Base-by-base conservation (phyloP, 2,888 invertebrate species). In the Agriopis aurantiaria region DNA sequence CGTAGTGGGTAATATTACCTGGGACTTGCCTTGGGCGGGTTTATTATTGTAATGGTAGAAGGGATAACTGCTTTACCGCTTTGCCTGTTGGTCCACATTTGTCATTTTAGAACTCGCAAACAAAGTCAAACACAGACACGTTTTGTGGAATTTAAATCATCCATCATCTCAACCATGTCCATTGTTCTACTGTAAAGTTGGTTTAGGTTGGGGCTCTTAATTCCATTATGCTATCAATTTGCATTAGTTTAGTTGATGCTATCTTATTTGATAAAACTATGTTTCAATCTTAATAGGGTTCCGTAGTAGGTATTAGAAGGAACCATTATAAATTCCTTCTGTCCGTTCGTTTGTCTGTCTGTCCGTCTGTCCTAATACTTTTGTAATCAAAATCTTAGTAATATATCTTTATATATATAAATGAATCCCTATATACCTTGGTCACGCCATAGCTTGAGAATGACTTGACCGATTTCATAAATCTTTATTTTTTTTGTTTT, bases 71-170 rank as follows among this genome's bases (percentile, higher is more conserved):
- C 43, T 51, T 63, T 10, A 52, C 46, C 49, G 52, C 56, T 40
- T 46, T 60, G 53, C 48, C 33, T 56, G 57, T 65, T 52, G 53
- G 66, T 55, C 40, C 46, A 60, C 59, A 67, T 61, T 67, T 56
- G 67, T 61, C 61, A 67, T 67, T 57, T 33, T 46, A 58, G 23
- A 58, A 65, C 58, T 65, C 11, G 33, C 43, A 57, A 65, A 65
- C 59, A 51, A 65, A 65, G 65, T 59, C 59, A 65, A 59, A 65
- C 65, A 65, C 58, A 58, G 52, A 17, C 58, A 6, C 43, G 48
- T 23, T 17, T 17, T 51, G 52, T 52, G 14, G 58, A 65, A 53
- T 65, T 59, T 65, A 46, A 52, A 65, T 52, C 57, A 58, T 65
- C 62, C 53, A 53, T 62, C 62, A 46, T 62, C 23, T 43, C 43